phyloP scores from a whole-genome alignment of 2,113 vertebrate genomes.

The Mobula hypostoma region DNA sequence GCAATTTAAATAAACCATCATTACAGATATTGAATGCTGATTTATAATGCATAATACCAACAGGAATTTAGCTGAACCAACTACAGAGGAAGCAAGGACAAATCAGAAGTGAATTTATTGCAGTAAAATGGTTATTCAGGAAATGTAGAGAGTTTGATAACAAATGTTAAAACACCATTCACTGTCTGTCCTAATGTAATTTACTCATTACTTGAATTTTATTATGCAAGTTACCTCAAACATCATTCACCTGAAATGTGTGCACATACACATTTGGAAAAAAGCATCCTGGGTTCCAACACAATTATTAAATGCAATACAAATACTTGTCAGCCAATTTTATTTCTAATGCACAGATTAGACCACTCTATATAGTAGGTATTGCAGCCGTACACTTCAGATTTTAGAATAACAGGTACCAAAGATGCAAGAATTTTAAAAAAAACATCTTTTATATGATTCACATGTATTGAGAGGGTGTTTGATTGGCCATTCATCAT shows the following conservation, averaged over 20 bases:
- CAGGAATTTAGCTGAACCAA: conserved; percentile 67
- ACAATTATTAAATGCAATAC: conserved; percentile 22
- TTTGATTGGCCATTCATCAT: conserved; percentile 65
- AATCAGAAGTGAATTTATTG: conserved; percentile 14
- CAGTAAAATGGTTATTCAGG: background rate
- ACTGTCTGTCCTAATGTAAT: background rate
- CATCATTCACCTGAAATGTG: background rate
- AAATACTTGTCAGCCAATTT: conserved; percentile 1
- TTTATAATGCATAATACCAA: conserved; percentile 62
- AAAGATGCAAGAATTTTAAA: background rate
- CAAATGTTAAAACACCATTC: conserved; percentile 7
- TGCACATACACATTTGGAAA: background rate
- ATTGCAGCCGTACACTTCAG: background rate
- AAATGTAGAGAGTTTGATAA: conserved; percentile 1
- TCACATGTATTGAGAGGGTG: conserved; percentile 44
- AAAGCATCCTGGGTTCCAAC: background rate
- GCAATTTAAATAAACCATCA: conserved; percentile 52
- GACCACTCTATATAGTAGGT: background rate
- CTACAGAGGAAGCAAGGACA: conserved; percentile 58
- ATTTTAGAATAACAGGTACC: background rate
- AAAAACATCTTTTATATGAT: background rate
- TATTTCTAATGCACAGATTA: background rate
- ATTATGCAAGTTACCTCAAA: background rate
- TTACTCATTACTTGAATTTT: background rate
- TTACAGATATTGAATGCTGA: conserved; percentile 59